These are phyloP conservation scores for Monarcha castaneiventris DNA, from an alignment of 2,113 vertebrate species.

Conservation along the genomic window DNA sequence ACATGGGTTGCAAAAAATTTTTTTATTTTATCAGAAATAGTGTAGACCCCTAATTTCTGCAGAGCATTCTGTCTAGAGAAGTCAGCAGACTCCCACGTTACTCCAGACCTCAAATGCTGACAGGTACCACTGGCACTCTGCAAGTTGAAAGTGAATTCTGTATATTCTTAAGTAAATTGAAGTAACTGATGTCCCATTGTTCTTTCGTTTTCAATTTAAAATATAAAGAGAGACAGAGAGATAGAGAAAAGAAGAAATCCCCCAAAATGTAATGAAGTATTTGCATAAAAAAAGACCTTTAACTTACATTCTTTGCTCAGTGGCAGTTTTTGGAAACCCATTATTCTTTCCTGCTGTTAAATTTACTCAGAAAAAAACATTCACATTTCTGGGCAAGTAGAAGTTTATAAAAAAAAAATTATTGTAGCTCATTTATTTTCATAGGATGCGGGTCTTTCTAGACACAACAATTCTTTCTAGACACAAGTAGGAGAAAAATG, in stretches of 20 bases:
- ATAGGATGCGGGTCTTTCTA: slow-evolving; percentile 2
- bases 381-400: slow-evolving; percentile 26
- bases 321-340: background rate
- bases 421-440: slow-evolving; percentile 55
- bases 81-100: background rate
- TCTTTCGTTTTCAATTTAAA: background rate
- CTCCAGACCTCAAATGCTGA: background rate
- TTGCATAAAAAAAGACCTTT: slow-evolving; percentile 29
- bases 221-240: background rate
- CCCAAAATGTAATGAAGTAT: background rate
- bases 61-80: background rate
- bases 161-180: background rate
- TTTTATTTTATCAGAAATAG: background rate
- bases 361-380: slow-evolving; percentile 12
- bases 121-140: background rate
- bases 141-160: slow-evolving; percentile 13
- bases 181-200: background rate
- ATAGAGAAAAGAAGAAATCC: background rate
- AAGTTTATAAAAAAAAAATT: slow-evolving; percentile 26
- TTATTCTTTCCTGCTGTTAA: slow-evolving; percentile 41
- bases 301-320: slow-evolving; percentile 17
- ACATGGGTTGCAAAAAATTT: background rate
- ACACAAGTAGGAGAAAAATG: background rate
- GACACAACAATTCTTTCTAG: background rate
- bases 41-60: background rate